Base-by-base conservation (phyloP, 1,140 invertebrate genomes). In the Propsilocerus akamusi region DNA sequence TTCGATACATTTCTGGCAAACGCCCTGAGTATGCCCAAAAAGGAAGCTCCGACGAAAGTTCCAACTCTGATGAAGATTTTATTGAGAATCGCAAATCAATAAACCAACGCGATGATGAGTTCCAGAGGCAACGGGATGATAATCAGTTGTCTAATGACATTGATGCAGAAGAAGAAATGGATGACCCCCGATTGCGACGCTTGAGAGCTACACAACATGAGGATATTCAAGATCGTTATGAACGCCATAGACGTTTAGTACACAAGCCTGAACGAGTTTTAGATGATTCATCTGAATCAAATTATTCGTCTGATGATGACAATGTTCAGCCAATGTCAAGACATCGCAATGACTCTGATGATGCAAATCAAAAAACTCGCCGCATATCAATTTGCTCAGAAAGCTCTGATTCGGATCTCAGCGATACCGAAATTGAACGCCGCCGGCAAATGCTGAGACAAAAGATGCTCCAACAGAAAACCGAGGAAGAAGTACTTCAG, bases 1-100 rank as follows among this genome's bases (percentile, higher is more conserved):
- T 91, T 57, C 74, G 90, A 50, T 95, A 94, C 62, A 86, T 94
- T 48, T 90, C 87, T 26, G 90, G 90, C 37, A 93, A 93, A 68
- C 75, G 86, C 51, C 90, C 90, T n/a, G 87, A 92, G 62, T 95
- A 93, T 70, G 90, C 90, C 20, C 83, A 83, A 53, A 73, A 75
- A 22, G 77, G 76, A 8, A 83, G 78, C 49, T 86, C 83, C 30
- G 82, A 86, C 50, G 86, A 90, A 55, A 86, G 91, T 51, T 85
- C 81, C 5, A 86, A n/a, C n/a, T n/a, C 87, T 47, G 75, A 78
- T 24, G 87, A 91, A 57, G 86, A 91, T 59, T 90, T 90, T 58
- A 71, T 88, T 54, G 83, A 86, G 51, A 59, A 58, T 48, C 57
- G 56, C 5, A 62, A 62, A 34, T 56, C 58, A n/a, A 41, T 41